Percentiles rank a stretch among this genome's conserved stretches.
Conservation (phyloP, 2,113 vertebrate genomes). For the Nymphicus hollandicus region DNA sequence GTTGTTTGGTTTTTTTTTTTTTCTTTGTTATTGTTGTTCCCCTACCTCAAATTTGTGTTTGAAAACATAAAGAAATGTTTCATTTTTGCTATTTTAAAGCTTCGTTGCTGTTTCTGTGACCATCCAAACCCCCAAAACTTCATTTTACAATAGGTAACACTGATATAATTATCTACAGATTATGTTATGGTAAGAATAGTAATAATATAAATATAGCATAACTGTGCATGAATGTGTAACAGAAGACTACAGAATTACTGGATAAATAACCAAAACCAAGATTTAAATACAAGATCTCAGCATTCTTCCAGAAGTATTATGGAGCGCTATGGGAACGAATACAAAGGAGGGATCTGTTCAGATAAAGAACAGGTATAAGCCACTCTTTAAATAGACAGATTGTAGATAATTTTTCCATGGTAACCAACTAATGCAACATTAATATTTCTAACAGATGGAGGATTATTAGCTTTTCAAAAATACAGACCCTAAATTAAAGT, state of each 20-base stretch:
- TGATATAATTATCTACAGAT: background rate
- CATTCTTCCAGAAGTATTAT: background rate
- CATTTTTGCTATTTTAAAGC: background rate
- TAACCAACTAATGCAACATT: background rate
- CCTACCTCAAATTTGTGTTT: background rate
- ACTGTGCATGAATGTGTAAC: background rate
- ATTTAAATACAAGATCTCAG: background rate
- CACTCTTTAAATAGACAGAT: background rate
- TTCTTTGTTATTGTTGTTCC: background rate
- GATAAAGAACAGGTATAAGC: background rate
- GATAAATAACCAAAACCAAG: background rate
- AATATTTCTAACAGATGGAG: conserved; percentile 22
- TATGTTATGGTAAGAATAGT: background rate
- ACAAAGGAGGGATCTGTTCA: background rate
- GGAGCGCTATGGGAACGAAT: background rate
- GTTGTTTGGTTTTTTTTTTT: background rate
- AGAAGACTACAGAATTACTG: background rate
- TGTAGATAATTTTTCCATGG: conserved; percentile 11
- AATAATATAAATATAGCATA: background rate
- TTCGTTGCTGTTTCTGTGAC: background rate
- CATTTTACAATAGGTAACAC: background rate
- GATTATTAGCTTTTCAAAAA: background rate
- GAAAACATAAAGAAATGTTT: background rate
- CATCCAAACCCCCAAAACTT: background rate
- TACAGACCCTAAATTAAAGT: background rate